Conservation (phyloP, 1,140 invertebrate species). For the Ctenoplectra terminalis region DNA sequence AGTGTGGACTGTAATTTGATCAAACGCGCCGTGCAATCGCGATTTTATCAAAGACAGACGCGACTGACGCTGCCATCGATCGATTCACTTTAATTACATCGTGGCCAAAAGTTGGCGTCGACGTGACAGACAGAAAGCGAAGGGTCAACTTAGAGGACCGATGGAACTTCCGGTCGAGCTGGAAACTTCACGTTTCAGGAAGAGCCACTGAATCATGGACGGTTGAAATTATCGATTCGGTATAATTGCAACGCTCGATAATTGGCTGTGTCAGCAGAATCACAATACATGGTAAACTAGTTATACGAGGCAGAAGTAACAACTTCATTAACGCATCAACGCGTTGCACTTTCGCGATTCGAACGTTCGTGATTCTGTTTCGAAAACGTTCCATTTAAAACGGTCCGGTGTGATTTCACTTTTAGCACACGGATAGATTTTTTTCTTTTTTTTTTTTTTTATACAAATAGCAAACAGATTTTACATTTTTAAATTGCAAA, state of each 20-base stretch:
- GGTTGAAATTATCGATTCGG: slow-evolving; percentile 59
- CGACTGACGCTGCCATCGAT: neutral
- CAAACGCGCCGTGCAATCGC: too few relatives aligned
- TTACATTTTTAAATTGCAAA: too few relatives aligned
- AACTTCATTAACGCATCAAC: slow-evolving; percentile 65
- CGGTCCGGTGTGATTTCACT: too few relatives aligned
- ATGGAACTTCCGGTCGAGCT: slow-evolving; percentile 17
- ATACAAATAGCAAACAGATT: too few relatives aligned
- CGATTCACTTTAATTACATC: slow-evolving; percentile 2
- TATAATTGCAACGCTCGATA: slow-evolving; percentile 63
- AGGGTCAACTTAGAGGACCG: slow-evolving; percentile 16
- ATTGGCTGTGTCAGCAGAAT: slow-evolving; percentile 54
- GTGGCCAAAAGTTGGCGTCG: slow-evolving; percentile 2
- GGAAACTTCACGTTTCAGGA: slow-evolving; percentile 21
- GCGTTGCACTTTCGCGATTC: slow-evolving; percentile 39
- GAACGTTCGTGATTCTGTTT: neutral
- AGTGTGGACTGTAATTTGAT: too few relatives aligned
- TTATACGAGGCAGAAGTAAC: slow-evolving; percentile 62
- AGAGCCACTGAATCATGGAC: slow-evolving; percentile 5
- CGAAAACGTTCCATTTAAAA: neutral
- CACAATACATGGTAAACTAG: slow-evolving; percentile 49
- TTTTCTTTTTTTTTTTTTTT: too few relatives aligned
- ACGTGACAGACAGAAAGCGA: slow-evolving; percentile 9
- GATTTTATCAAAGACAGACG: neutral
- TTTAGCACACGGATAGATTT: too few relatives aligned